A percentile compares a stretch with the other conserved stretches of the same genome.
Conservation (phyloP, 2,113 vertebrate genomes). For the Rana temporaria region DNA sequence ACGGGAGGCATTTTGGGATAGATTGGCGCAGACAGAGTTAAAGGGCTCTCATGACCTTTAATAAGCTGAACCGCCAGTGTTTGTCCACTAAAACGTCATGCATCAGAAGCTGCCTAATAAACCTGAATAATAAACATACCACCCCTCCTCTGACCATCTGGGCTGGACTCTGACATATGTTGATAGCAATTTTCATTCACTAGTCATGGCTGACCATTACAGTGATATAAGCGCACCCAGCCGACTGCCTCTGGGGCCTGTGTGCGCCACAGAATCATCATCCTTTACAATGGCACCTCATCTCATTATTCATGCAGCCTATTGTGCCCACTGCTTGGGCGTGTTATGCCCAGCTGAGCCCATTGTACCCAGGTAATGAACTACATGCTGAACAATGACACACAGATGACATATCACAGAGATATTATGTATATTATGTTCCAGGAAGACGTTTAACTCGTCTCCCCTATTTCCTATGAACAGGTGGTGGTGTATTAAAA, state of each 20-base stretch:
- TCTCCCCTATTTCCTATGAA: not conserved
- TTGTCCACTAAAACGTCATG: slow-evolving; percentile 4
- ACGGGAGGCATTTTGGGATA: no score
- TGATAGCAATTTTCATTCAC: slow-evolving; percentile 6
- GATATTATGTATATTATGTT: no score
- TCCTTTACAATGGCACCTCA: slow-evolving; percentile 17
- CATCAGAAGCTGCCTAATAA: not conserved
- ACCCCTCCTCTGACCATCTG: not conserved
- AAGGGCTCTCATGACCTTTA: not conserved
- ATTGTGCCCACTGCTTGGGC: not conserved
- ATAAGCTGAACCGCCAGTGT: not conserved
- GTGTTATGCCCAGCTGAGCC: slow-evolving; percentile 16
- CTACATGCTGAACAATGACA: not conserved
- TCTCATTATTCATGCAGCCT: slow-evolving; percentile 31
- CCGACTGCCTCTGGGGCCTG: not conserved
- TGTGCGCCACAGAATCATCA: not conserved
- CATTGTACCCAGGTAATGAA: not conserved
- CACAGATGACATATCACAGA: no score
- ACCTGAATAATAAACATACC: not conserved
- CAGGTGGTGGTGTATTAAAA: slow-evolving; percentile 4
- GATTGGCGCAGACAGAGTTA: not conserved
- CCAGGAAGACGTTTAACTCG: no score
- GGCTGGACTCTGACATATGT: slow-evolving; percentile 20
- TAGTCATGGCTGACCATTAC: not conserved
- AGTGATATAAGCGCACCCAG: not conserved